Percentiles rank a stretch among this genome's conserved stretches.
phyloP scores from a whole-genome alignment of 2,888 invertebrate genomes.

The Neoaliturus tenellus region DNA sequence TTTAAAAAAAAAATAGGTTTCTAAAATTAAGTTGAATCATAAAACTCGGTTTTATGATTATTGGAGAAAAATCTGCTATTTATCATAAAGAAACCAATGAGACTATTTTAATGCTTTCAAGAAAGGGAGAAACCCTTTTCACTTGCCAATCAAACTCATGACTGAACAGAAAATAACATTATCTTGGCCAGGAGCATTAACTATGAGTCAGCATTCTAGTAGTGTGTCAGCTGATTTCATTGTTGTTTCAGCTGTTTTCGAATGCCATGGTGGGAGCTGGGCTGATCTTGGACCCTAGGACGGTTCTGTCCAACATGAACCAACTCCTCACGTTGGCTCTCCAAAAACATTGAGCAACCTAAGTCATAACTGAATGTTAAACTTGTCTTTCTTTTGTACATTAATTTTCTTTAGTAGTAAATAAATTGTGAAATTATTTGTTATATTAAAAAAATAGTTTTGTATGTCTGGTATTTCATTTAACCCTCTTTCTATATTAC shows the following conservation, averaged over 20 bases:
- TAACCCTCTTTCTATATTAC: neutral
- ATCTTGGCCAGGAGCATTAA: neutral
- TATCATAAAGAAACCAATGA: too few species aligned
- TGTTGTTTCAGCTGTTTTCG: slow-evolving; percentile 83
- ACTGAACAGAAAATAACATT: neutral
- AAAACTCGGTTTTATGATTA: too few species aligned
- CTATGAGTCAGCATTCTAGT: neutral
- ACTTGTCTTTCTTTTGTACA: slow-evolving; percentile 58
- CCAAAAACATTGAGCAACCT: slow-evolving; percentile 79
- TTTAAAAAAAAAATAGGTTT: too few species aligned
- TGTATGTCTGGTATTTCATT: neutral
- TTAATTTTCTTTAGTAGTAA: neutral
- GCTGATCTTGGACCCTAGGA: slow-evolving; percentile 92
- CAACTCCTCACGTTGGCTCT: slow-evolving; percentile 87
- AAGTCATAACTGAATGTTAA: neutral
- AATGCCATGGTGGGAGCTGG: slow-evolving; percentile 98
- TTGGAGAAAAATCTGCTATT: too few species aligned
- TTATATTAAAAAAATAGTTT: too few species aligned
- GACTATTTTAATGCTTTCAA: too few species aligned
- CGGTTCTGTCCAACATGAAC: slow-evolving; percentile 90
- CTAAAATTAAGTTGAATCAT: too few species aligned
- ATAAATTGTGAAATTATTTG: neutral
- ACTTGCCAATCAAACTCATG: neutral
- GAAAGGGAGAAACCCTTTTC: too few species aligned
- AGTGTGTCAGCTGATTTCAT: neutral